phyloP scores from a whole-genome alignment of 1,140 invertebrate species.

The Holotrichia oblita region DNA sequence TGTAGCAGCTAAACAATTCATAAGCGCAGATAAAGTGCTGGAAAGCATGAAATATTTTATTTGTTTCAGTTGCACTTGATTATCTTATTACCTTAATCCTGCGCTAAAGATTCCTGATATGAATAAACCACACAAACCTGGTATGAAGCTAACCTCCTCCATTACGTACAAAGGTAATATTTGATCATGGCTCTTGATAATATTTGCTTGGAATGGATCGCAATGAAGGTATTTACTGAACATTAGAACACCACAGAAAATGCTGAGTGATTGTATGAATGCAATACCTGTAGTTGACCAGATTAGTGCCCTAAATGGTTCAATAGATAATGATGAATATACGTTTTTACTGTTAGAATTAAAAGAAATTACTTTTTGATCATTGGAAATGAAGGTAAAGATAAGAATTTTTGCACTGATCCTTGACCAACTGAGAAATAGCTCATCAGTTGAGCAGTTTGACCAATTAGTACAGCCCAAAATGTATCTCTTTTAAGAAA shows the following conservation, averaged over 20 bases:
- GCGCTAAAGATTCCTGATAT: constrained; percentile 79
- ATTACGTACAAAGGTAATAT: constrained; percentile 70
- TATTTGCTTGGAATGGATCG: constrained; percentile 65
- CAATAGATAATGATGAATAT: neutral
- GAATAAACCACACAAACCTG: constrained; percentile 79
- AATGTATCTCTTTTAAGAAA: constrained; percentile 66
- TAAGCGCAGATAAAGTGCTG: constrained; percentile 72
- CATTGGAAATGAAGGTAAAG: constrained; percentile 64
- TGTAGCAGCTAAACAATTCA: constrained; percentile 67
- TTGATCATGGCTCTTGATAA: constrained; percentile 62
- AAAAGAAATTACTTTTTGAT: constrained; percentile 10
- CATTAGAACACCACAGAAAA: constrained; percentile 72
- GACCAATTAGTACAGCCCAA: constrained; percentile 67
- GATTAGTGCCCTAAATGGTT: constrained; percentile 16
- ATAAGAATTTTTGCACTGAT: constrained; percentile 69
- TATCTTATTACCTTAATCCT: constrained; percentile 67
- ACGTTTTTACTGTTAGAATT: neutral
- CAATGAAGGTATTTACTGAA: constrained; percentile 75
- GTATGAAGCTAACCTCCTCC: constrained; percentile 67
- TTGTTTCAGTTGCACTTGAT: neutral
- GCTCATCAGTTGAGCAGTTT: constrained; percentile 66
- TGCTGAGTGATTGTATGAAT: constrained; percentile 48
- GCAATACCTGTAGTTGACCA: constrained; percentile 24
- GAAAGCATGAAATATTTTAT: constrained; percentile 10
- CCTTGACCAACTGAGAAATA: constrained; percentile 67